These are phyloP conservation scores for Schrankia costaestrigalis DNA, from an alignment of 2,888 invertebrate species.

Conservation along the genomic window DNA sequence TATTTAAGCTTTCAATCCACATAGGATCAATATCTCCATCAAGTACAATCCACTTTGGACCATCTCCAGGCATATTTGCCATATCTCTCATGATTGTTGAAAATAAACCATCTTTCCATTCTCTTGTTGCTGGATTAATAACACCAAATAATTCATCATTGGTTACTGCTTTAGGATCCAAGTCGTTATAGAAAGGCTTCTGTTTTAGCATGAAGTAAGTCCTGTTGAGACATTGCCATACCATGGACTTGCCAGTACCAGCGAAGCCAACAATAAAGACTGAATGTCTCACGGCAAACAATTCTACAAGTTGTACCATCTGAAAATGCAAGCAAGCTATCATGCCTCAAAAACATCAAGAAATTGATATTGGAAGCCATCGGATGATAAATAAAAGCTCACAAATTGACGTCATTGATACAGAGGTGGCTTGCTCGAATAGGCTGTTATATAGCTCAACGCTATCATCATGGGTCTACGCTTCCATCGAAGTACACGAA, in stretches of 20 bases:
- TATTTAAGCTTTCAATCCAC: slow-evolving; percentile 99
- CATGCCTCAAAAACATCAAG: too few relatives aligned
- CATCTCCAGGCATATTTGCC: slow-evolving; percentile 91
- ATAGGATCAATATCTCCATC: slow-evolving; percentile 98
- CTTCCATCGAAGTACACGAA: too few relatives aligned
- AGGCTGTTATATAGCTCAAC: too few relatives aligned
- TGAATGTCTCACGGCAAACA: slow-evolving; percentile 96
- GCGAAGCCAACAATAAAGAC: slow-evolving; percentile 93
- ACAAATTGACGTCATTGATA: too few relatives aligned
- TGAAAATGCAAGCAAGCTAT: too few relatives aligned
- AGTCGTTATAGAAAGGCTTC: slow-evolving; percentile 92
- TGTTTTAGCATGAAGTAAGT: slow-evolving; percentile 90
- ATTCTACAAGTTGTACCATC: slow-evolving; percentile 95
- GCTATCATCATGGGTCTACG: too few relatives aligned
- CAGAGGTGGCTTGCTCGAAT: too few relatives aligned
- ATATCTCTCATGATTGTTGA: slow-evolving; percentile 96
- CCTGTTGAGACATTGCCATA: slow-evolving; percentile 93
- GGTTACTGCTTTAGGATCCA: slow-evolving; percentile 98
- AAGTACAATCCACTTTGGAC: slow-evolving; percentile 96
- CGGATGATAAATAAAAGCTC: too few relatives aligned
- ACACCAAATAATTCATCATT: slow-evolving; percentile 97
- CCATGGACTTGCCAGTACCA: slow-evolving; percentile 95
- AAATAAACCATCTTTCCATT: slow-evolving; percentile 96
- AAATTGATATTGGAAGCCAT: too few relatives aligned
- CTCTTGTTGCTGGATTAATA: slow-evolving; percentile 95